phyloP scores from a whole-genome alignment of 2,113 vertebrate genomes.

The Centropus bengalensis region DNA sequence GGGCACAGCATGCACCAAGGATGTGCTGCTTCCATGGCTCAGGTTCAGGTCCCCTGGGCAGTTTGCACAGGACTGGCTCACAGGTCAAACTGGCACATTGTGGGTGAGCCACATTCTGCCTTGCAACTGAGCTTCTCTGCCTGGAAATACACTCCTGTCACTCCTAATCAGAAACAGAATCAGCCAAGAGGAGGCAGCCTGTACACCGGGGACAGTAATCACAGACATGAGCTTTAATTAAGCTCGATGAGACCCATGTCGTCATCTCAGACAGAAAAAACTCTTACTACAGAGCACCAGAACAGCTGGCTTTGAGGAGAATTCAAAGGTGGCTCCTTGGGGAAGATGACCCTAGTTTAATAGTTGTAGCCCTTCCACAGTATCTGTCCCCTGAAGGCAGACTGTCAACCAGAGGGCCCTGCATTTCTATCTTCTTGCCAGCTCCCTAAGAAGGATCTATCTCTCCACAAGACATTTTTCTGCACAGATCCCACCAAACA shows the following conservation, averaged over 20 bases:
- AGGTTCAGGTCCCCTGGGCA: not conserved
- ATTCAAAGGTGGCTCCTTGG: not conserved
- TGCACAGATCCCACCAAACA: not conserved
- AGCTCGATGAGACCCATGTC: not conserved
- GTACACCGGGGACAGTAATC: not conserved
- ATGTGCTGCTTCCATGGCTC: not conserved
- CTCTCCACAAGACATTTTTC: not conserved
- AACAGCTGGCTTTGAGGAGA: not conserved
- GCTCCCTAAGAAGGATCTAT: not conserved
- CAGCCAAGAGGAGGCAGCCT: not conserved
- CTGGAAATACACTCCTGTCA: not conserved
- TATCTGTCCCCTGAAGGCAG: not conserved
- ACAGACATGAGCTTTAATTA: not conserved
- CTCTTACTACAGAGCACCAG: not conserved
- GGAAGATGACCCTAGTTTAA: not conserved
- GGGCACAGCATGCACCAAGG: slow-evolving; percentile 31
- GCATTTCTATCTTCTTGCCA: not conserved
- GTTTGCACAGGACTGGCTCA: not conserved
- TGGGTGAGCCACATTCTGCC: not conserved
- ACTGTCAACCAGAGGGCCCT: not conserved
- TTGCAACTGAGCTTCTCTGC: not conserved
- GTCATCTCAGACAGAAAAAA: not conserved
- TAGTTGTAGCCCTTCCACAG: not conserved
- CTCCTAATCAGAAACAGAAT: not conserved
- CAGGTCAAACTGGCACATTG: not conserved